Evolutionary conservation across 2,113 vertebrate genomes (phyloP).

Genomic region (Hepsetus odoe): DNA sequence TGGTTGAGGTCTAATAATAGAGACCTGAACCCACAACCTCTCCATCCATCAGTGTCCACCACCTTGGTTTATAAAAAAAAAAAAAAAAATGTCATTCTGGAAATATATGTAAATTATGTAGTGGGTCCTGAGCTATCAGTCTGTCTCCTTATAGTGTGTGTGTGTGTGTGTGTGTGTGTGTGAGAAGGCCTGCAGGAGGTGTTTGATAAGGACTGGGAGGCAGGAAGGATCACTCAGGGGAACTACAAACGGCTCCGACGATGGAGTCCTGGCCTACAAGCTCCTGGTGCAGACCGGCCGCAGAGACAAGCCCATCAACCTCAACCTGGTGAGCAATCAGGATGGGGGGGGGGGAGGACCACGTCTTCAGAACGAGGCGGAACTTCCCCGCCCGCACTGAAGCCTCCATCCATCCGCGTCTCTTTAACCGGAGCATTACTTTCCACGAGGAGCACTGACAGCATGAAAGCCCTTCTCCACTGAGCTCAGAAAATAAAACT

Average conservation of each 20-base stretch:
- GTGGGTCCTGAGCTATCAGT: too few species aligned
- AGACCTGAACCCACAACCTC: too few species aligned
- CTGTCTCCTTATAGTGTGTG: too few species aligned
- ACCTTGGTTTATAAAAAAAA: too few species aligned
- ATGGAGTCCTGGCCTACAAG: conserved; percentile 93
- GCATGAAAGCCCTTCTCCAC: conserved; percentile 23
- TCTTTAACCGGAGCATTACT: conserved; percentile 10
- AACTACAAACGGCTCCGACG: conserved; percentile 93
- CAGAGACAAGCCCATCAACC: conserved; percentile 88
- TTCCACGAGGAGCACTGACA: background rate
- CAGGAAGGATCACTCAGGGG: conserved; percentile 86
- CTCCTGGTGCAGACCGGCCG: conserved; percentile 95
- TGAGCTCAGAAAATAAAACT: conserved; percentile 26
- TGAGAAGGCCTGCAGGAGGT: conserved; percentile 90
- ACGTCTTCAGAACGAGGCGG: background rate
- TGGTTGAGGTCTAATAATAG: too few species aligned
- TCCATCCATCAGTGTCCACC: too few species aligned
- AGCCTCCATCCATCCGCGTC: background rate
- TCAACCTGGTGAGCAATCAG: conserved; percentile 80
- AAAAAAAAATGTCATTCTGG: too few species aligned
- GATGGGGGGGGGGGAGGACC: too few species aligned
- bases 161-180: conserved; percentile 16
- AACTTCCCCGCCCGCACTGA: background rate
- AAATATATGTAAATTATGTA: too few species aligned
- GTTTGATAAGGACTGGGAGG: conserved; percentile 93